These are phyloP conservation scores for Tokudaia tokunoshimensis DNA, from an alignment of 2,797 vertebrate genomes.

Conservation along the genomic window DNA sequence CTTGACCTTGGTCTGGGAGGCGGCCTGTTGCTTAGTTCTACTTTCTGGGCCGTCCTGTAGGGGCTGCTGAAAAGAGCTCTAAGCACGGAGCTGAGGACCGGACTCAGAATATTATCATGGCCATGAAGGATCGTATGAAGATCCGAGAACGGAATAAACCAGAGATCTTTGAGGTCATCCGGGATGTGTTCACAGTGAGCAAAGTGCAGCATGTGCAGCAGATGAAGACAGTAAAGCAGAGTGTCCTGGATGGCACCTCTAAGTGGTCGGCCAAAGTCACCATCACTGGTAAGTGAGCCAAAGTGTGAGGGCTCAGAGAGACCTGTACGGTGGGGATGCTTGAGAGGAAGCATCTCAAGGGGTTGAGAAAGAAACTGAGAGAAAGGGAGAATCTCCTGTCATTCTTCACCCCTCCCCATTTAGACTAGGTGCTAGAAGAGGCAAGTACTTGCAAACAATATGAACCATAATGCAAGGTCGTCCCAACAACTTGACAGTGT, in stretches of 20 bases:
- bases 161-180: slow-evolving; percentile 97
- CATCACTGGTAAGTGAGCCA: slow-evolving; percentile 93
- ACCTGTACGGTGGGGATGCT: neutral
- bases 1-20: slow-evolving; percentile 4
- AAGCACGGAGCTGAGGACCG: slow-evolving; percentile 98
- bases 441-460: neutral
- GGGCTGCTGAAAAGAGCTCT: slow-evolving; percentile 97
- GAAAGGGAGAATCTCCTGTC: neutral
- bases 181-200: slow-evolving; percentile 94
- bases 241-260: slow-evolving; percentile 97
- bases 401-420: neutral
- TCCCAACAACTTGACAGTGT: neutral
- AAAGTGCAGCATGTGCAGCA: slow-evolving; percentile 95
- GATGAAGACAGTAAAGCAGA: slow-evolving; percentile 99
- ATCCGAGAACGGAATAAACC: slow-evolving; percentile 98
- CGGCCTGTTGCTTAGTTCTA: neutral
- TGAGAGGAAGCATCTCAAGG: neutral
- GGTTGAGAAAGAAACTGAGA: neutral
- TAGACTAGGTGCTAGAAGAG: neutral
- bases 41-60: slow-evolving; percentile 85
- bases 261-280: slow-evolving; percentile 99
- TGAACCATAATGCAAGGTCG: neutral
- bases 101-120: slow-evolving; percentile 99
- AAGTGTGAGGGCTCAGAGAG: neutral
- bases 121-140: slow-evolving; percentile 99